A percentile compares a stretch with the other conserved stretches of the same genome.
These are phyloP conservation scores for Progne subis DNA, from an alignment of 2,113 vertebrate genomes.

Conservation along the genomic window DNA sequence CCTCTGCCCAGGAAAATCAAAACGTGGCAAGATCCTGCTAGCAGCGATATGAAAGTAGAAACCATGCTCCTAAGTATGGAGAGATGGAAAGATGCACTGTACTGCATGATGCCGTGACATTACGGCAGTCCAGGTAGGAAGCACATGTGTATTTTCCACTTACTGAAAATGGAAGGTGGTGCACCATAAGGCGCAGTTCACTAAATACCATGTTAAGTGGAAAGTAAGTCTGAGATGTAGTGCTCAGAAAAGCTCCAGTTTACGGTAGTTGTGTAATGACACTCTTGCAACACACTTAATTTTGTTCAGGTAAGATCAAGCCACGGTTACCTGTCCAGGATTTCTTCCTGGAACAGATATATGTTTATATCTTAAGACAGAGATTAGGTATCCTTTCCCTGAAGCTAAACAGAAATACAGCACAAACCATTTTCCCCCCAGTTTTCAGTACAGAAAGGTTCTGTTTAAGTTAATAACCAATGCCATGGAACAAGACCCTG, in stretches of 20 bases:
- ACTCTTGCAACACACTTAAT: constrained; percentile 6
- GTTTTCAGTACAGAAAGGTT: neutral
- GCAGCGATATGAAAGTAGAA: neutral
- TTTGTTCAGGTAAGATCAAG: constrained; percentile 30
- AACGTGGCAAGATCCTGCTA: neutral
- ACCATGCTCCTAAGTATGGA: neutral
- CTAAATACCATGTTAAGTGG: neutral
- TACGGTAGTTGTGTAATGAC: neutral
- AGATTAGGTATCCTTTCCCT: neutral
- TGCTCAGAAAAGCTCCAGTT: neutral
- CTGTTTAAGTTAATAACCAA: neutral
- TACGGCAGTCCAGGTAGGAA: neutral
- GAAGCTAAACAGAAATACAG: neutral
- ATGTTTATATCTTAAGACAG: constrained; percentile 1
- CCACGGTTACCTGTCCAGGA: neutral
- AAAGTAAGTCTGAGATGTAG: neutral
- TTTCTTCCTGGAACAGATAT: neutral
- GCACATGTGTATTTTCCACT: rapidly evolving
- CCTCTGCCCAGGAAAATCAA: neutral
- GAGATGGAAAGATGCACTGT: neutral
- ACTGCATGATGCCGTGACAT: rapidly evolving
- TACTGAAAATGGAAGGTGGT: neutral
- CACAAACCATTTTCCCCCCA: rapidly evolving
- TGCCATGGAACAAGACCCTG: neutral
- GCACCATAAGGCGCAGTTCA: neutral